Base-by-base conservation (phyloP, 2,797 vertebrate genomes). In the Pseudocheirus occidentalis region DNA sequence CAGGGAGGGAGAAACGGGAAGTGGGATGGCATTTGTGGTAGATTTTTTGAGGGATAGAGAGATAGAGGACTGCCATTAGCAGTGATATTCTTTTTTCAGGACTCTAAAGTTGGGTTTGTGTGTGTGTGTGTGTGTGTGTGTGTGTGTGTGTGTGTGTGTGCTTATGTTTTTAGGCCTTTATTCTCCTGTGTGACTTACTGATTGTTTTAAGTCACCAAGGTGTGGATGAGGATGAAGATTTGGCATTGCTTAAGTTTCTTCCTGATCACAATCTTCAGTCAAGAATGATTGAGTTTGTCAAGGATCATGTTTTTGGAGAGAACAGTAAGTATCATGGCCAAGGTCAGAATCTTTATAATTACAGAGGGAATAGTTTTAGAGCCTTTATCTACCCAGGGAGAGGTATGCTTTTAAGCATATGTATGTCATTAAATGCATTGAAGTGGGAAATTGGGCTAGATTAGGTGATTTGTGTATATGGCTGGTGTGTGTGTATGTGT, bases 141-240 rank as follows among this genome's bases (percentile, higher is more conserved):
- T 73, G 14, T 73, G 66, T 40, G 16, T 46, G 6, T 81, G 7
- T 81, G 73, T 21, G 3, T 34, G 34, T 56, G 54, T 31, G 12
- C 24, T 90, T 90, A 29, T 89, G 12, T 95, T 87, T 90, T 13
- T n/a, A 99, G 99, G 99, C 99, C 21, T 99, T 99, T 95, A 96
- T 99, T 96, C 98, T 99, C 4, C 98, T 99, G 31, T 99, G 99
- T 95, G 99, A 99, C 92, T 98, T 99, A 87, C 98, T 99, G 97
- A 98, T 98, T 31, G 99, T 99, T 98, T 98, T 99, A 93, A 99
- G 98, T 95, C 99, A 99, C 98, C 99, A 99, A 98, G 98, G 99
- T 5, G 98, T 98, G 34, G 97, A 98, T 96, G 98, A 99, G 98
- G 98, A 99, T 5, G 94, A 98, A 94, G 96, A 97, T 90, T 97